Evolutionary conservation across 2,797 vertebrate genomes (phyloP), one percentile per base, ranked within the genome.

Genomic region (Orestias chungarensis): DNA sequence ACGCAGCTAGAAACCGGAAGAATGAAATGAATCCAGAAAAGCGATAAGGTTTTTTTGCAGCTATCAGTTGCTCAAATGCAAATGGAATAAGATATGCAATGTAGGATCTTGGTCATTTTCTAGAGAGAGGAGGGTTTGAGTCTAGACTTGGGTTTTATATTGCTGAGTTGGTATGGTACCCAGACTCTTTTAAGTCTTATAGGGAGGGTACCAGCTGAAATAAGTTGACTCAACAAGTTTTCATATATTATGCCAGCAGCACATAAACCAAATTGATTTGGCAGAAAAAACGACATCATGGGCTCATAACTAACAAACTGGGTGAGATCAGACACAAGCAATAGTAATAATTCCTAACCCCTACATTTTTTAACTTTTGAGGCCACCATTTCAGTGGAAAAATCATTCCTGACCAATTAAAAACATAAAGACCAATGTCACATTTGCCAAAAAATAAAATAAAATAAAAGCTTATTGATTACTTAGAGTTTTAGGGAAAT

Each of bases 11-110:
- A 46, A 65, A 38, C 55, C 46, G 57, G 35, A 12, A n/a, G 59
- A 40, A 25, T 38, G 64, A 47, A 64, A 76, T 17, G n/a, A 70
- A 55, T 50, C 20, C 50, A 46, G 47, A 27, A 62, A 23, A 62
- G 35, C 35, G 11, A 62, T 38, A 3, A 62, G 25, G 35, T 23
- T 62, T 62, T 62, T 40, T n/a, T 40, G 23, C 11, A 65, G 46
- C 18, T 5, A 4, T 47, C 64, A 33, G 64, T 33, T 66, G 23
- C 12, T 47, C 18, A 31, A 33, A 47, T 33, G 27, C 20, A 40
- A n/a, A 62, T 15, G 11, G 35, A 40, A 62, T 8, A 23, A 62
- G 14, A 62, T 38, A 62, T 38, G 12, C 20, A 40, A 14, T 35
- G 4, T 57, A 23, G 55, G 4, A 57, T 57, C 17, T 23, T 61